Conservation (phyloP, 1,140 invertebrate species). For the Lethocerus indicus region DNA sequence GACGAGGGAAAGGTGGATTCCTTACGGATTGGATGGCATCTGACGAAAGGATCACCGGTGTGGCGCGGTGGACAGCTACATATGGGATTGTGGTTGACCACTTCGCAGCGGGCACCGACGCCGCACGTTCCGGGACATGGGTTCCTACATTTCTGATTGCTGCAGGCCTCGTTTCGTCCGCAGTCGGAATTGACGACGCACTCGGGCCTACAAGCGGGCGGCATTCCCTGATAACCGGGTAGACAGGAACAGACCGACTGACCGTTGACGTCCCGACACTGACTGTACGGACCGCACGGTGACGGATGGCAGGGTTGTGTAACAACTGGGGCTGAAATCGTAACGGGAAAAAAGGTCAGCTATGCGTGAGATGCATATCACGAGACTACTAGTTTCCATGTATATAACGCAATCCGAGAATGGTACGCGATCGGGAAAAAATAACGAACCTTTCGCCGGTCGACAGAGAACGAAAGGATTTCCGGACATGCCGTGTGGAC, state of each 20-base stretch:
- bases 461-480: conserved; percentile 24
- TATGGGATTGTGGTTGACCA: conserved; percentile 46
- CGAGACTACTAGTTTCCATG: no score
- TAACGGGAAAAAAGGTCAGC: no score
- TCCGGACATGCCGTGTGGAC: conserved; percentile 26
- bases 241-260: conserved; percentile 49
- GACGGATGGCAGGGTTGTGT: conserved; percentile 28
- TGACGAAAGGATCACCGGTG: conserved; percentile 49
- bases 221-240: conserved; percentile 42
- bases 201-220: conserved; percentile 54
- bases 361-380: no score
- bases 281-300: conserved; percentile 33
- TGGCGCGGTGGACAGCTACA: conserved; percentile 47
- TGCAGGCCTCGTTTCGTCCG: conserved; percentile 42
- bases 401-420: no score
- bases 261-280: conserved; percentile 42
- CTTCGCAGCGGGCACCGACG: conserved; percentile 39
- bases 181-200: conserved; percentile 57
- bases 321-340: conserved; percentile 10
- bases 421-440: no score
- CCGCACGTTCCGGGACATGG: conserved; percentile 54
- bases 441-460: conserved; percentile 25
- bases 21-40: conserved; percentile 34
- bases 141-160: conserved; percentile 48
- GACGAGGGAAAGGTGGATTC: not conserved